Percentiles rank a stretch among this genome's conserved stretches.
These are phyloP conservation scores for Torymus aiolomorphi DNA, from an alignment of 2,888 invertebrate genomes.

Conservation along the genomic window DNA sequence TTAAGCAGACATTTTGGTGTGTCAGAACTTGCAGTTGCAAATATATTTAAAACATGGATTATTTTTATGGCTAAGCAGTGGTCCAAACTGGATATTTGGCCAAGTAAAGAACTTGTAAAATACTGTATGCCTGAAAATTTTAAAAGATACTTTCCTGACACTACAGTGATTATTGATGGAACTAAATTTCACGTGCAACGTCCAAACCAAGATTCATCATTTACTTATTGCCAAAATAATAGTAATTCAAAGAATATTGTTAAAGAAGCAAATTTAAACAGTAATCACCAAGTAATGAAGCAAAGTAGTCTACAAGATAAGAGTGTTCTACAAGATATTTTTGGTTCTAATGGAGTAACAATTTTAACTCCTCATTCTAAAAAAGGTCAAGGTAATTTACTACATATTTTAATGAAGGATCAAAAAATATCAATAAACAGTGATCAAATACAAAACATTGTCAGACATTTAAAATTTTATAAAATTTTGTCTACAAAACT, in stretches of 20 bases:
- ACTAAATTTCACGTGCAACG: neutral
- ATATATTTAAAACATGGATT: conserved; percentile 41
- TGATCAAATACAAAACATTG: neutral
- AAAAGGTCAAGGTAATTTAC: neutral
- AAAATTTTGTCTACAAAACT: conserved; percentile 19
- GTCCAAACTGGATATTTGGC: conserved; percentile 39
- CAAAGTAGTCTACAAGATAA: neutral
- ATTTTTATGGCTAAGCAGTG: conserved; percentile 36
- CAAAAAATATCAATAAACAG: neutral
- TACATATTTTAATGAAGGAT: neutral
- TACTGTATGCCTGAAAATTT: conserved; percentile 34
- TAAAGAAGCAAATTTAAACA: too few species aligned
- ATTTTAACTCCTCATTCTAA: conserved; percentile 1
- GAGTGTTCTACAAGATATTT: neutral
- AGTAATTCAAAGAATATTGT: too few species aligned
- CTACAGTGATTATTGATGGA: conserved; percentile 15
- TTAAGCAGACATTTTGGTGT: conserved; percentile 17
- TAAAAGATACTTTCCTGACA: conserved; percentile 9
- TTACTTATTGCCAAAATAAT: neutral
- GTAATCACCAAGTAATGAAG: too few species aligned
- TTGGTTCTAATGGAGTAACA: neutral
- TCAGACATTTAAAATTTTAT: conserved; percentile 2
- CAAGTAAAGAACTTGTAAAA: conserved; percentile 28
- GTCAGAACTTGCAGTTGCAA: conserved; percentile 10
- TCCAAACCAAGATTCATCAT: neutral